Conservation (phyloP, 2,113 vertebrate species). For the Aptenodytes forsteri region DNA sequence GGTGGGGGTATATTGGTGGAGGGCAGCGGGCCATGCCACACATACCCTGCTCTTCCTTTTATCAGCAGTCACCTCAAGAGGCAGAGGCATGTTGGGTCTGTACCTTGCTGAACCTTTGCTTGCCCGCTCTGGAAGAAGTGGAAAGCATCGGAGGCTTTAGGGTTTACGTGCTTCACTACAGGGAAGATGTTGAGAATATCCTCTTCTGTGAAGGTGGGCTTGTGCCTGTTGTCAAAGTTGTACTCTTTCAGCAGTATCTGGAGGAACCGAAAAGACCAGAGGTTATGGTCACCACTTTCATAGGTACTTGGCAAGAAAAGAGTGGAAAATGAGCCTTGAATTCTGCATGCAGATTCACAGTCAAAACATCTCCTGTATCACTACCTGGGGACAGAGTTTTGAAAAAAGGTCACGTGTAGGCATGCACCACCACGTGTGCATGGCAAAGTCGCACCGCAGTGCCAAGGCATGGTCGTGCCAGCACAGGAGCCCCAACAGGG, state of each 20-base stretch:
- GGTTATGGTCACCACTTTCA: background rate
- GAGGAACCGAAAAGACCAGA: background rate
- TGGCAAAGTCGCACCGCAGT: fast-evolving
- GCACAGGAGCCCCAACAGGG: background rate
- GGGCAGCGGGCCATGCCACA: background rate
- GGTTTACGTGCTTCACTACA: constrained; percentile 96
- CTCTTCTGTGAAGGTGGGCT: constrained; percentile 95
- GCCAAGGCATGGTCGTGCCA: background rate
- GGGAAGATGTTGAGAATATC: constrained; percentile 99
- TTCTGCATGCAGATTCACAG: background rate
- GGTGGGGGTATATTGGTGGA: background rate
- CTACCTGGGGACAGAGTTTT: background rate
- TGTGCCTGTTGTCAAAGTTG: constrained; percentile 95
- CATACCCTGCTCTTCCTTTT: background rate
- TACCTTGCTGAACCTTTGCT: constrained; percentile 99
- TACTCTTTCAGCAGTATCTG: constrained; percentile 97
- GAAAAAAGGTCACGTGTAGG: fast-evolving
- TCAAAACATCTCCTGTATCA: background rate
- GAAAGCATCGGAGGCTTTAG: constrained; percentile 97
- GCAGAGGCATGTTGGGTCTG: background rate
- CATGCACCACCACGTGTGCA: fast-evolving
- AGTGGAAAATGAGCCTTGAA: background rate
- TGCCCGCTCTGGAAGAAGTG: constrained; percentile 99
- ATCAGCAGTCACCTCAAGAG: background rate
- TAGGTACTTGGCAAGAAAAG: background rate